Conservation (phyloP, 2,888 invertebrate genomes). For the Onchidella celtica region DNA sequence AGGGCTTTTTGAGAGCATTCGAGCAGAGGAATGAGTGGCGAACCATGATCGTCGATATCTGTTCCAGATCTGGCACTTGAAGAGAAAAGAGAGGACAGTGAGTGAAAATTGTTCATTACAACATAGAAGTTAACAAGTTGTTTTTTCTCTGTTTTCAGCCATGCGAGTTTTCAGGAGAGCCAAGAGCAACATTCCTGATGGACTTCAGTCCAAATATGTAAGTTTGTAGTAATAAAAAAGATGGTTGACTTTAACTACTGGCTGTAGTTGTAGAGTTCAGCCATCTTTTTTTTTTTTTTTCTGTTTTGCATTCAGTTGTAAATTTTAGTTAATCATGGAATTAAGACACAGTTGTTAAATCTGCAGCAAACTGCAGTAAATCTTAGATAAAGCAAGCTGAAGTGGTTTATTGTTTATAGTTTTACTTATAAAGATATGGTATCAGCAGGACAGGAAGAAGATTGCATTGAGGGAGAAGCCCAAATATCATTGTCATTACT, state of each 20-base stretch:
- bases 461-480: too few species aligned
- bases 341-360: background rate
- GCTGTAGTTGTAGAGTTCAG: background rate
- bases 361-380: background rate
- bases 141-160: constrained; percentile 61
- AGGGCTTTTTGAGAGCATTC: too few species aligned
- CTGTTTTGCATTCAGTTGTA: background rate
- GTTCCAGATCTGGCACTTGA: too few species aligned
- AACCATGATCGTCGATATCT: too few species aligned
- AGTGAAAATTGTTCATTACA: background rate
- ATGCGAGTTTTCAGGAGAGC: constrained; percentile 83
- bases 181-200: constrained; percentile 91
- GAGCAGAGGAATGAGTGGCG: too few species aligned
- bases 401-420: too few species aligned
- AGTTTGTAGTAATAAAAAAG: constrained; percentile 65
- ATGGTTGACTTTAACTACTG: too few species aligned
- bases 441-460: too few species aligned
- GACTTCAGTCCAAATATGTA: constrained; percentile 93
- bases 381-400: background rate
- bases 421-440: too few species aligned
- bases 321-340: background rate
- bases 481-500: too few species aligned
- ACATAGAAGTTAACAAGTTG: background rate
- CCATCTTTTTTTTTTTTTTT: too few species aligned
- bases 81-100: background rate